These are phyloP conservation scores for Damaliscus lunatus DNA, from an alignment of 2,113 vertebrate species.

Conservation along the genomic window DNA sequence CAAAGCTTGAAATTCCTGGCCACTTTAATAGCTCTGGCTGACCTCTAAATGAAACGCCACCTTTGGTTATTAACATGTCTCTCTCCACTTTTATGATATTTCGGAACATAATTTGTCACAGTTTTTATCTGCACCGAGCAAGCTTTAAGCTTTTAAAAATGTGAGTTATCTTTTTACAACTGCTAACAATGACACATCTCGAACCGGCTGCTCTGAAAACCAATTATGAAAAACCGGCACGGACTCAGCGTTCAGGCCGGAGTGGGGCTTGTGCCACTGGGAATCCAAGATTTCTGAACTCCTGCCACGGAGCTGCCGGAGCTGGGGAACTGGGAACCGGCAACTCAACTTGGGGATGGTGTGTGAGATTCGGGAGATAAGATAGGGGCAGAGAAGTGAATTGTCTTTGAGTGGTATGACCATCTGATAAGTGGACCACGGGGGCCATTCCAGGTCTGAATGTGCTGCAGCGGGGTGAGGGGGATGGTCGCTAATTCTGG, in stretches of 20 bases:
- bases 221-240: constrained; percentile 76
- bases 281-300: constrained; percentile 71
- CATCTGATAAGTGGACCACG: constrained; percentile 50
- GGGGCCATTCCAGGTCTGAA: background rate
- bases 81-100: constrained; percentile 87
- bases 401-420: constrained; percentile 58
- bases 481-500: fast-evolving
- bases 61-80: constrained; percentile 89
- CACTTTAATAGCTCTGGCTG: constrained; percentile 86
- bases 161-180: constrained; percentile 86
- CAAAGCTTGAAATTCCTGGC: constrained; percentile 84
- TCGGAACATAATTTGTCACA: constrained; percentile 87
- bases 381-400: constrained; percentile 66
- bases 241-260: background rate
- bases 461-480: fast-evolving
- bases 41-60: constrained; percentile 87
- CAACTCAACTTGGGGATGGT: constrained; percentile 53
- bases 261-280: background rate
- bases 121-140: constrained; percentile 89
- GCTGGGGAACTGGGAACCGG: constrained; percentile 19
- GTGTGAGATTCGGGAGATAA: constrained; percentile 64
- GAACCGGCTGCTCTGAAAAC: constrained; percentile 76
- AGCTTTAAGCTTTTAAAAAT: constrained; percentile 83
- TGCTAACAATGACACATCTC: constrained; percentile 86
- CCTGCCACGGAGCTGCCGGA: background rate